Evolutionary conservation across 2,888 invertebrate genomes (phyloP).

Genomic region (Hydriomena furcata): DNA sequence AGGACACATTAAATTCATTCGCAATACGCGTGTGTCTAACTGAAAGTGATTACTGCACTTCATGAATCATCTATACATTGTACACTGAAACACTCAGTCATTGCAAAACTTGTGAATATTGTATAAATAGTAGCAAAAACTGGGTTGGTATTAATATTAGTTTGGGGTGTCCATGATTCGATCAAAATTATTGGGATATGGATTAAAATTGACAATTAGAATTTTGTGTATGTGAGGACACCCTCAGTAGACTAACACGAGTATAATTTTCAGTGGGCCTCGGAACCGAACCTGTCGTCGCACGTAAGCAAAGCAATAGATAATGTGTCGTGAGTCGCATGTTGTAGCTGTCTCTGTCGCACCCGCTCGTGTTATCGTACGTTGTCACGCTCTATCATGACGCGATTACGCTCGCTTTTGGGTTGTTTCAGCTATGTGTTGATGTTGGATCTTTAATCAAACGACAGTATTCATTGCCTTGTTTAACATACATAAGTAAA

Average conservation of each 20-base stretch:
- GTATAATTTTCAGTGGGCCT: conserved; percentile 80
- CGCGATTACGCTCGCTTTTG: conserved; percentile 40
- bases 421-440: conserved; percentile 30
- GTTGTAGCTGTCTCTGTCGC: conserved; percentile 67
- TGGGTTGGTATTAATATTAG: conserved; percentile 27
- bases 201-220: conserved; percentile 15
- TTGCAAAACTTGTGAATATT: conserved; percentile 45
- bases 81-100: conserved; percentile 26
- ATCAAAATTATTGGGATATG: conserved; percentile 29
- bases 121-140: conserved; percentile 41
- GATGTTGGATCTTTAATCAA: conserved; percentile 34
- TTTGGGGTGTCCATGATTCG: conserved; percentile 29
- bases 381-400: conserved; percentile 59
- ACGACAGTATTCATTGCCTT: too few relatives aligned
- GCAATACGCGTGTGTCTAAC: conserved; percentile 6
- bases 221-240: conserved; percentile 40
- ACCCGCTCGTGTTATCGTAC: conserved; percentile 61
- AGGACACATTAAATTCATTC: conserved; percentile 5
- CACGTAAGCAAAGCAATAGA: conserved; percentile 76
- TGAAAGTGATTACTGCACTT: conserved; percentile 10
- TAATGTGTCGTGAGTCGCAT: conserved; percentile 78
- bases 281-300: conserved; percentile 77
- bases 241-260: conserved; percentile 72
- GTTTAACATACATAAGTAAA: too few relatives aligned
- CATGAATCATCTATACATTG: conserved; percentile 16